Percentiles rank a stretch among this genome's conserved stretches.
Evolutionary conservation across 2,888 invertebrate genomes (phyloP).

Genomic region (Homarus gammarus): DNA sequence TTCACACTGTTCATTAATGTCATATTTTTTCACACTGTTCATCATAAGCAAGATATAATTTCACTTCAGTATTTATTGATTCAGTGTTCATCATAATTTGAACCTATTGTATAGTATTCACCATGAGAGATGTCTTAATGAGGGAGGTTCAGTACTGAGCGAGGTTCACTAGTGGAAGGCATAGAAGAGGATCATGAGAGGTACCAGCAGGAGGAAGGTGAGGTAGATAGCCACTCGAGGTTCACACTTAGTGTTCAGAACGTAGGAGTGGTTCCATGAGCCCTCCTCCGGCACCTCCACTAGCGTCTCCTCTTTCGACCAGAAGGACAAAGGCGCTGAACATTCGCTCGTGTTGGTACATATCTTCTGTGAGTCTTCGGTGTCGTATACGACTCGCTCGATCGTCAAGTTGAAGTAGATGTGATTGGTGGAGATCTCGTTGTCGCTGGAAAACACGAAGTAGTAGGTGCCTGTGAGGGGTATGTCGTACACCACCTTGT

Average conservation of each 20-base stretch:
- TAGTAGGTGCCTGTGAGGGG: constrained; percentile 89
- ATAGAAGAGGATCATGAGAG: constrained; percentile 69
- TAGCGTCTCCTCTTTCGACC: constrained; percentile 85
- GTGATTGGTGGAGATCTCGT: constrained; percentile 84
- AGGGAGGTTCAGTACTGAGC: too few relatives aligned
- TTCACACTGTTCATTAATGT: too few relatives aligned
- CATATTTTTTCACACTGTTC: too few relatives aligned
- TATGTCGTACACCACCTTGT: constrained; percentile 81
- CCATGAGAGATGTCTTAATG: too few relatives aligned
- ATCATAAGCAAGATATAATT: too few relatives aligned
- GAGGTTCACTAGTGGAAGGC: constrained; percentile 69
- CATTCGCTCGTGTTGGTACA: constrained; percentile 86
- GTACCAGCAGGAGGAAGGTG: constrained; percentile 65
- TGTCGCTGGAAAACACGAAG: constrained; percentile 90
- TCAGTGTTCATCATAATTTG: too few relatives aligned
- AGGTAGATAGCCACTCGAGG: constrained; percentile 71
- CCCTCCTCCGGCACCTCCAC: constrained; percentile 83
- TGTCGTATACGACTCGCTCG: constrained; percentile 86
- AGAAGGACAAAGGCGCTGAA: constrained; percentile 84
- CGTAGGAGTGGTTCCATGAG: constrained; percentile 60
- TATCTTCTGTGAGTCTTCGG: constrained; percentile 82
- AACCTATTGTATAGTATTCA: too few relatives aligned
- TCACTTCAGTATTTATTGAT: too few relatives aligned
- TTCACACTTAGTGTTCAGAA: constrained; percentile 63
- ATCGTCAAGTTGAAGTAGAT: constrained; percentile 86